These are phyloP conservation scores for Spheniscus humboldti DNA, from an alignment of 2,797 vertebrate genomes.

Conservation along the genomic window DNA sequence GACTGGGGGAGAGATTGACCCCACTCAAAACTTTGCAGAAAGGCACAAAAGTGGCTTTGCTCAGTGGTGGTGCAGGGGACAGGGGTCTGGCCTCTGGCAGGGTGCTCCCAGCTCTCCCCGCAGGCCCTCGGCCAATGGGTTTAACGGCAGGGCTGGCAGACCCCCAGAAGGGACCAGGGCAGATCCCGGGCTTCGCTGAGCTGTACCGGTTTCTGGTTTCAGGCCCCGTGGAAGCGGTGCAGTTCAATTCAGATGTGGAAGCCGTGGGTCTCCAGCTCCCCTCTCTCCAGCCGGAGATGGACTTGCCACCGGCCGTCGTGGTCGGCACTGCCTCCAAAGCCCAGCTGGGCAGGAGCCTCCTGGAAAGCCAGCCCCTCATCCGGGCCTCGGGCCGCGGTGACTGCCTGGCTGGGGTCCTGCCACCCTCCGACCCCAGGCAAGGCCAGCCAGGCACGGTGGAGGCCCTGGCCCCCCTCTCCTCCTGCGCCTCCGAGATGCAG, in stretches of 20 bases:
- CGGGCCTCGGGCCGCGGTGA: slow-evolving; percentile 30
- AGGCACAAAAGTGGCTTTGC: background rate
- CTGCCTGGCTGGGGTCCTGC: background rate
- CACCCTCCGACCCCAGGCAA: background rate
- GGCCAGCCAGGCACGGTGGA: background rate
- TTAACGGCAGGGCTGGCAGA: background rate
- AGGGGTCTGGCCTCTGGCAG: background rate
- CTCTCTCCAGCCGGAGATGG: background rate
- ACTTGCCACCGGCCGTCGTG: background rate
- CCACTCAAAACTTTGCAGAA: background rate
- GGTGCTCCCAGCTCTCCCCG: background rate
- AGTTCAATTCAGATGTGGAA: slow-evolving; percentile 34
- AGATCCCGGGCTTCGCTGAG: background rate
- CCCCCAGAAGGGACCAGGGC: background rate
- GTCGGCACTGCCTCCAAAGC: slow-evolving; percentile 14
- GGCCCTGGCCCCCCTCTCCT: slow-evolving; percentile 29
- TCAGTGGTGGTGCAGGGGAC: too few relatives aligned
- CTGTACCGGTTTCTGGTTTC: background rate
- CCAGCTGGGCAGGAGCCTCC: slow-evolving; percentile 46
- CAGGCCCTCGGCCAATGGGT: background rate
- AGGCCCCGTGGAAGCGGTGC: slow-evolving; percentile 35
- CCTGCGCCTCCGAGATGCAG: slow-evolving; percentile 68
- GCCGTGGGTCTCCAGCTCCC: slow-evolving; percentile 27
- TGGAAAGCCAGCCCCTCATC: slow-evolving; percentile 68
- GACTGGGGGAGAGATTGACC: too few relatives aligned